phyloP scores from a whole-genome alignment of 2,113 vertebrate species.

The Gymnarchus niloticus region DNA sequence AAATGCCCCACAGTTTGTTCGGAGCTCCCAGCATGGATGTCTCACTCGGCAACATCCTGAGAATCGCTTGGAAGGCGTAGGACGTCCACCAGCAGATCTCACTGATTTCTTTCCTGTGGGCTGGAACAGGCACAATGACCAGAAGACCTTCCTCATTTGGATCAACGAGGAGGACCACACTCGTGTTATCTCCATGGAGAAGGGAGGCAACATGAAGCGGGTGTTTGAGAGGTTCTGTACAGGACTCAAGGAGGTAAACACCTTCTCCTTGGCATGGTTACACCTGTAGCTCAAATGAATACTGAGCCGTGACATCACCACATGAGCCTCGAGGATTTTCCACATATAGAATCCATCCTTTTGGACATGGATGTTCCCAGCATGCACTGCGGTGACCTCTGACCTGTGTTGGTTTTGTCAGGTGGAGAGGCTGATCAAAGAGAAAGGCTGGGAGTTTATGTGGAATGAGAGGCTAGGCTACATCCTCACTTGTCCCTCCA shows the following conservation, averaged over 20 bases:
- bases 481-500: conserved; percentile 75
- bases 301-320: neutral
- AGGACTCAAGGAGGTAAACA: conserved; percentile 68
- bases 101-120: neutral
- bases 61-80: neutral
- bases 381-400: neutral
- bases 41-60: too few relatives aligned
- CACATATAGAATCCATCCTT: neutral
- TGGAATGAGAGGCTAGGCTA: conserved; percentile 77
- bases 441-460: conserved; percentile 81
- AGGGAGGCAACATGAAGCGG: conserved; percentile 77
- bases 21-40: too few relatives aligned
- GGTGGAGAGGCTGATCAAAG: conserved; percentile 73
- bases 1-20: too few relatives aligned
- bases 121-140: conserved; percentile 69
- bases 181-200: conserved; percentile 78
- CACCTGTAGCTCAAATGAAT: neutral
- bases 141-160: conserved; percentile 78
- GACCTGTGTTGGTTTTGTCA: conserved; percentile 31
- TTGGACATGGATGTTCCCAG: neutral
- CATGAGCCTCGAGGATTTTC: neutral
- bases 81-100: neutral
- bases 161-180: conserved; percentile 78
- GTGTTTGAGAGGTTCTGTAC: conserved; percentile 76
- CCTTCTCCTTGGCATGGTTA: neutral